Conservation (phyloP, 1,140 invertebrate species). For the Aphis gossypii region DNA sequence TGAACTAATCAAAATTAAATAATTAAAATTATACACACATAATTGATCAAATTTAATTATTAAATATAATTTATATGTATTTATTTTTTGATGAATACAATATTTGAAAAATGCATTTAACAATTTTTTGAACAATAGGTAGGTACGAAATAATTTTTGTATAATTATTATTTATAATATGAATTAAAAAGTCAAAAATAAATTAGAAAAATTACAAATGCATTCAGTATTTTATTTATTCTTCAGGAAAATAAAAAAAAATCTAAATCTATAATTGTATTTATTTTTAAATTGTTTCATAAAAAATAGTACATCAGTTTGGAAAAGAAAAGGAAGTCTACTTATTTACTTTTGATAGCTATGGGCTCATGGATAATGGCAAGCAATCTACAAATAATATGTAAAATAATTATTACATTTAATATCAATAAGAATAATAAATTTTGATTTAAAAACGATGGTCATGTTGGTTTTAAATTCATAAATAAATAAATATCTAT, state of each 20-base stretch:
- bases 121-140: neutral
- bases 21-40: neutral
- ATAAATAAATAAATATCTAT: neutral
- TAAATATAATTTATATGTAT: neutral
- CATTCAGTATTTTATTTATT: no score
- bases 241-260: no score
- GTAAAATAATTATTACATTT: neutral
- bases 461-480: neutral
- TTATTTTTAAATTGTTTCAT: neutral
- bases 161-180: neutral
- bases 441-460: neutral
- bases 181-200: neutral
- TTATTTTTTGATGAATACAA: neutral
- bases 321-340: neutral
- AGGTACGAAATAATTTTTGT: neutral
- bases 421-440: neutral
- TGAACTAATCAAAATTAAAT: neutral
- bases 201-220: no score
- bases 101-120: neutral
- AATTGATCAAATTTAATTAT: neutral
- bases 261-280: neutral
- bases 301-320: neutral
- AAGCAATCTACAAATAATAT: neutral
- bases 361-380: neutral
- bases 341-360: neutral